phyloP scores from a whole-genome alignment of 2,797 vertebrate species.

The Gymnoscopelus microlampas region DNA sequence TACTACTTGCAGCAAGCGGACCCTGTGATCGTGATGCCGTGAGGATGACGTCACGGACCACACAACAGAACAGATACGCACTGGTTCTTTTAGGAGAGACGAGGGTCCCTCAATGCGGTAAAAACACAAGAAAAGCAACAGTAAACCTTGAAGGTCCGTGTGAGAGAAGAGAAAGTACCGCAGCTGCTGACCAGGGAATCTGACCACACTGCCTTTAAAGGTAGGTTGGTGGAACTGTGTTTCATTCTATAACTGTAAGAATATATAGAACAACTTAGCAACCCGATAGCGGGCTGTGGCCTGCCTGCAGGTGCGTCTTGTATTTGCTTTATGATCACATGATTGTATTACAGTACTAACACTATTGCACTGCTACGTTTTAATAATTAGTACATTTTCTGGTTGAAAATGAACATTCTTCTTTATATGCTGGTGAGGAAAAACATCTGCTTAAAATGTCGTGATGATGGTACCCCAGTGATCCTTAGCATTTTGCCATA shows the following conservation, averaged over 20 bases:
- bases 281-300: slow-evolving; percentile 48
- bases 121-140: slow-evolving; percentile 16
- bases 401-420: too few species aligned
- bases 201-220: slow-evolving; percentile 26
- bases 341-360: too few species aligned
- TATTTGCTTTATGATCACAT: background rate
- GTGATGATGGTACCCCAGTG: too few species aligned
- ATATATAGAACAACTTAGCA: too few species aligned
- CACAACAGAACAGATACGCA: slow-evolving; percentile 35
- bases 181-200: background rate
- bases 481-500: too few species aligned
- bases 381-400: too few species aligned
- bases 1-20: too few species aligned
- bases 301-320: slow-evolving; percentile 50
- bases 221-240: slow-evolving; percentile 37
- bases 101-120: slow-evolving; percentile 48
- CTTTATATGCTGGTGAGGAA: too few species aligned
- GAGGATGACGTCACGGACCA: slow-evolving; percentile 61
- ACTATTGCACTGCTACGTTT: too few species aligned
- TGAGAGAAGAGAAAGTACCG: background rate
- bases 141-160: background rate
- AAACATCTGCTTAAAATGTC: too few species aligned
- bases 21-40: background rate
- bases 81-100: background rate
- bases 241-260: too few species aligned